A percentile compares a stretch with the other conserved stretches of the same genome.
phyloP scores from a whole-genome alignment of 2,797 vertebrate species.

The Acanthiza pusilla region DNA sequence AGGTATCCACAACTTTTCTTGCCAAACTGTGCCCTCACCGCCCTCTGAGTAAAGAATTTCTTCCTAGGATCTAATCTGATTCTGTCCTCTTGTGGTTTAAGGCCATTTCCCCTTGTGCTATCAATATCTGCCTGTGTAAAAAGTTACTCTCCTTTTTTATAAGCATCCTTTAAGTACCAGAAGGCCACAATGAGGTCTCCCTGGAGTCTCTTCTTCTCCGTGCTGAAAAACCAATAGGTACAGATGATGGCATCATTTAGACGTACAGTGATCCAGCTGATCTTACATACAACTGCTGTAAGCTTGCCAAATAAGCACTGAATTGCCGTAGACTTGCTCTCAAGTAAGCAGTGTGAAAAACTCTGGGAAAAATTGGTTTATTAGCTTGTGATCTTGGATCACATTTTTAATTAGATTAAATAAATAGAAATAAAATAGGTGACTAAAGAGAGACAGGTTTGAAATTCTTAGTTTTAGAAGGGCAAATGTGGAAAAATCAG shows the following conservation, averaged over 20 bases:
- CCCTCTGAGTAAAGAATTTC: neutral
- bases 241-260: neutral
- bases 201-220: neutral
- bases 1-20: neutral
- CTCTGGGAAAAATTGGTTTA: neutral
- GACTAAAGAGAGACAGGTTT: neutral
- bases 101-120: neutral
- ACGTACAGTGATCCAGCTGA: accelerated
- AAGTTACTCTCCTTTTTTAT: neutral
- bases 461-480: neutral
- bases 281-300: neutral
- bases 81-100: neutral
- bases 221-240: neutral
- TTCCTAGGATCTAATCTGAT: neutral
- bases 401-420: neutral
- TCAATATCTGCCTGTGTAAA: neutral
- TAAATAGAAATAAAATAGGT: neutral
- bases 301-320: neutral
- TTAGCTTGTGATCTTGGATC: neutral
- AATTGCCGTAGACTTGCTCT: neutral
- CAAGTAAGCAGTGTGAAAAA: neutral
- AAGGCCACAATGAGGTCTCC: neutral
- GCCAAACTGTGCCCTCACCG: neutral
- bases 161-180: neutral
- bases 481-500: neutral